Conservation (phyloP, 2,888 invertebrate genomes). For the Syrista parreyssii region DNA sequence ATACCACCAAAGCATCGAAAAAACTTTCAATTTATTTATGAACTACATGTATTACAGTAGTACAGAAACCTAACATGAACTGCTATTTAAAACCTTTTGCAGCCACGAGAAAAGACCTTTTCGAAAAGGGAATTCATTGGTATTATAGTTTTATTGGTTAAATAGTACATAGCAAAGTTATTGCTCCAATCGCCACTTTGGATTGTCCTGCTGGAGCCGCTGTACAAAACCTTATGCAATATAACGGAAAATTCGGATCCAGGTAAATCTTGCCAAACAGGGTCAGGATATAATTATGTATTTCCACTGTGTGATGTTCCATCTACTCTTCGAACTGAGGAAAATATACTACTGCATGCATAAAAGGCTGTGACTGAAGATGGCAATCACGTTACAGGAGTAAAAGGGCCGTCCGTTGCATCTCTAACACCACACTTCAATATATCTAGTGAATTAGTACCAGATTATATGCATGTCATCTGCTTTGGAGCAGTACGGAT, state of each 20-base stretch:
- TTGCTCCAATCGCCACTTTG: slow-evolving; percentile 8
- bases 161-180: slow-evolving; percentile 6
- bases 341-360: background rate
- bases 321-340: background rate
- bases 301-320: background rate
- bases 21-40: no score
- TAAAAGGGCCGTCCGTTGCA: slow-evolving; percentile 13
- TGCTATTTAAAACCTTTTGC: no score
- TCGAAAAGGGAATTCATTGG: no score
- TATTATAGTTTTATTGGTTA: no score
- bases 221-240: slow-evolving; percentile 17
- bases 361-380: slow-evolving; percentile 1
- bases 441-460: background rate
- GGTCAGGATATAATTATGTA: slow-evolving; percentile 8
- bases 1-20: no score
- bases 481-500: no score
- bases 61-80: no score
- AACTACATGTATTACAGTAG: no score
- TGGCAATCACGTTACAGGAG: slow-evolving; percentile 2
- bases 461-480: slow-evolving; percentile 1
- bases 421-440: background rate
- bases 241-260: slow-evolving; percentile 17
- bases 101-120: no score
- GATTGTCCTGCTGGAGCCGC: slow-evolving; percentile 15
- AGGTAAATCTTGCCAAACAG: slow-evolving; percentile 9